Evolutionary conservation across 1,140 invertebrate genomes (phyloP).

Genomic region (Batillaria attramentaria): DNA sequence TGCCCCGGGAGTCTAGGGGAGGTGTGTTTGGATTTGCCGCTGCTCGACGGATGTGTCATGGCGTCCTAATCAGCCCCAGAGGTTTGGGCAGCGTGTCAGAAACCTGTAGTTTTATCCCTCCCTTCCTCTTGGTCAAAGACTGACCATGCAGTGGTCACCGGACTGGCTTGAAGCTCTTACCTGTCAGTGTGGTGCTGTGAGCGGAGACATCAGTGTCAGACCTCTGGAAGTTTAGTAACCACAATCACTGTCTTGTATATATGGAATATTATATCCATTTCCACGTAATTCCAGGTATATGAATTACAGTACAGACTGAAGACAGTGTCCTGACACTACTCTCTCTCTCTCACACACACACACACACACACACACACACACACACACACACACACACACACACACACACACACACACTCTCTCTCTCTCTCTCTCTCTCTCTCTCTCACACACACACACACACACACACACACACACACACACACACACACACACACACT

Average conservation of each 20-base stretch:
- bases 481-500: background rate
- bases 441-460: constrained; percentile 5
- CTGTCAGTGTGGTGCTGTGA: background rate
- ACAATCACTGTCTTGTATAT: background rate
- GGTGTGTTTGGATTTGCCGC: constrained; percentile 26
- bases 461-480: constrained; percentile 2
- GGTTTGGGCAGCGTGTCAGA: background rate
- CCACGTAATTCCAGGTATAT: no score
- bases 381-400: background rate
- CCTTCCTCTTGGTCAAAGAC: background rate
- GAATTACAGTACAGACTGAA: no score
- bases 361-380: background rate
- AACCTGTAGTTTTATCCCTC: background rate
- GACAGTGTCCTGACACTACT: background rate
- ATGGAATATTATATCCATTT: no score
- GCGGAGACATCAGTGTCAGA: background rate
- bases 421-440: constrained; percentile 4
- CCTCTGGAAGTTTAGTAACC: background rate
- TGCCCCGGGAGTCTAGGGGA: background rate
- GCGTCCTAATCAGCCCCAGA: constrained; percentile 17
- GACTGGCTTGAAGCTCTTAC: background rate
- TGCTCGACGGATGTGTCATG: constrained; percentile 27
- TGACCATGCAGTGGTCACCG: background rate
- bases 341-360: constrained; percentile 1
- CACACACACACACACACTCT: constrained; percentile 10